Conservation (phyloP, 2,888 invertebrate species). For the Meta bourneti region DNA sequence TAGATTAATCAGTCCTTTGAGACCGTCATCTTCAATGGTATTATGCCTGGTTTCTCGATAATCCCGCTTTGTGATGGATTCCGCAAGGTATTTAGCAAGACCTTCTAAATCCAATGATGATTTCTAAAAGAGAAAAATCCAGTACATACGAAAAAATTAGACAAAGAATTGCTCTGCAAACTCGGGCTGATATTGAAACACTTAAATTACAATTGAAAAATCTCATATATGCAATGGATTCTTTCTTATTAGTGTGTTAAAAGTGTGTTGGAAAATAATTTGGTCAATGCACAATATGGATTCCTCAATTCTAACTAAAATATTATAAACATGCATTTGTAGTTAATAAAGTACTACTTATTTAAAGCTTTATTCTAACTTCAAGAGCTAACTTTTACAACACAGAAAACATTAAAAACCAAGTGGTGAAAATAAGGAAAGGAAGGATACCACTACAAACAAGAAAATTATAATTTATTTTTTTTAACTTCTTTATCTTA, state of each 20-base stretch:
- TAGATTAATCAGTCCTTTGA: constrained; percentile 92
- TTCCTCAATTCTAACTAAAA: neutral
- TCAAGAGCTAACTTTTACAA: too few species aligned
- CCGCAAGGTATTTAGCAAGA: constrained; percentile 85
- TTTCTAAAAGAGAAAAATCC: constrained; percentile 42
- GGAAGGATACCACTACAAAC: too few species aligned
- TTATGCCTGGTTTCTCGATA: constrained; percentile 90
- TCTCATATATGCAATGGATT: too few species aligned
- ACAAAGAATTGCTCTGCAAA: neutral
- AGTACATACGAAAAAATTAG: neutral
- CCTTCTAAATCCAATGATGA: constrained; percentile 86
- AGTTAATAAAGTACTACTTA: too few species aligned
- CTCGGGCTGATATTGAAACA: neutral
- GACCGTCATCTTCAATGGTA: constrained; percentile 92
- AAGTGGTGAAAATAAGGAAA: too few species aligned
- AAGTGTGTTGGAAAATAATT: too few species aligned
- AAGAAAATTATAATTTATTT: too few species aligned
- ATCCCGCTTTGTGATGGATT: constrained; percentile 88
- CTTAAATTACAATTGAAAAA: too few species aligned
- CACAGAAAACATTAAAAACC: too few species aligned
- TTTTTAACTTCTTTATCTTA: neutral
- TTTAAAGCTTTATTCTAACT: too few species aligned
- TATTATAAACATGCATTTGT: neutral
- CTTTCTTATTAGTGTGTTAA: too few species aligned
- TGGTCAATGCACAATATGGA: neutral